phyloP scores from a whole-genome alignment of 2,888 invertebrate genomes.

The Andrena marginata region DNA sequence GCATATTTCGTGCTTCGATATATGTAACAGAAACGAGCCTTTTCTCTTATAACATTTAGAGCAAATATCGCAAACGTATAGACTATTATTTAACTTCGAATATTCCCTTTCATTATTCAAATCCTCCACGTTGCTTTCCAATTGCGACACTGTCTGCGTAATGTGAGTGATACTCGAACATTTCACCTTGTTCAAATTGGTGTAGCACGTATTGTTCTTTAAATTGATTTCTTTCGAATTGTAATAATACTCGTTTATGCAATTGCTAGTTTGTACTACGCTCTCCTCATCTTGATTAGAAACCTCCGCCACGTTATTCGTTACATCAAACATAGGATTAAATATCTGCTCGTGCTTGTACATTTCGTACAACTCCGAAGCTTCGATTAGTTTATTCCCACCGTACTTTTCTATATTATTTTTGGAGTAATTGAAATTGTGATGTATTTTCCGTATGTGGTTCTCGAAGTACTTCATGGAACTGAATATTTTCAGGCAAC shows the following conservation, averaged over 20 bases:
- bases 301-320: neutral
- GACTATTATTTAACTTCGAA: neutral
- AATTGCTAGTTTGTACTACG: neutral
- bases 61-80: constrained; percentile 14
- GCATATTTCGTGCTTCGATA: constrained; percentile 2
- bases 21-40: neutral
- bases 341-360: neutral
- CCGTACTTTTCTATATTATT: no score
- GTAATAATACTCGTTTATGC: neutral
- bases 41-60: neutral
- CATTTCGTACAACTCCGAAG: neutral
- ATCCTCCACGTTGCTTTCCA: neutral
- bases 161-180: constrained; percentile 1
- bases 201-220: neutral
- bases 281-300: neutral
- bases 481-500: constrained; percentile 26
- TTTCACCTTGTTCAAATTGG: neutral
- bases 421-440: neutral
- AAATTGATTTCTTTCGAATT: constrained; percentile 12
- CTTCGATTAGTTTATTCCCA: neutral
- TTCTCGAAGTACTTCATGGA: neutral
- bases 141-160: neutral
- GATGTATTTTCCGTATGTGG: constrained; percentile 3
- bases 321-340: neutral
- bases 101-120: neutral